Percentiles rank a stretch among this genome's conserved stretches.
These are phyloP conservation scores for Muscicapa comitata DNA, from an alignment of 2,797 vertebrate species.

Conservation along the genomic window DNA sequence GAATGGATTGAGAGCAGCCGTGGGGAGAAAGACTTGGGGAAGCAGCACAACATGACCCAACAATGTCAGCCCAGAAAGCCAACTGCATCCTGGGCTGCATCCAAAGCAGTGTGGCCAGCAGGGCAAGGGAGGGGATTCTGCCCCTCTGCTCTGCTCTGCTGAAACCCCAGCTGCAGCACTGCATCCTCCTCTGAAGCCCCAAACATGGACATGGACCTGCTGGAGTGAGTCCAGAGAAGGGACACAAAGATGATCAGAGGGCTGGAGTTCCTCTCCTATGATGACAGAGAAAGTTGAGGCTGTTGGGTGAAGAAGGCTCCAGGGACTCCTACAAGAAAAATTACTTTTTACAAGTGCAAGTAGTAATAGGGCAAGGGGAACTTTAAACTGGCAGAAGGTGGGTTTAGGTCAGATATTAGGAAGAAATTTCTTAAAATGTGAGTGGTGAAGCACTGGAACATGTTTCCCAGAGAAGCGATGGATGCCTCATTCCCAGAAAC, in stretches of 20 bases:
- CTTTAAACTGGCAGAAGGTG: neutral
- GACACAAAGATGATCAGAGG: neutral
- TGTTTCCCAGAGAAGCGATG: neutral
- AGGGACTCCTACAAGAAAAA: neutral
- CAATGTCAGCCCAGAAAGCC: neutral
- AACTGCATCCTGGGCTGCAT: neutral
- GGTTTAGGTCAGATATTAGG: neutral
- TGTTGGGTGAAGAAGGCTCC: neutral
- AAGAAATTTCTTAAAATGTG: neutral
- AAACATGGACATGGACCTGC: neutral
- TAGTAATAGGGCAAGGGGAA: accelerated
- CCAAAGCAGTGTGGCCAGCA: neutral
- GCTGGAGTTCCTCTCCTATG: neutral
- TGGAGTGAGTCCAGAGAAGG: neutral
- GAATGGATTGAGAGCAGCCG: neutral
- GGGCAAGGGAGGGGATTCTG: neutral
- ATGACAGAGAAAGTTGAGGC: neutral
- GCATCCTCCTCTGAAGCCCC: neutral
- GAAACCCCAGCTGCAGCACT: neutral
- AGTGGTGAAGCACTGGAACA: neutral
- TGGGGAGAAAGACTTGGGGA: neutral
- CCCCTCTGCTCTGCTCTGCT: neutral
- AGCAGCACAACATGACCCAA: neutral
- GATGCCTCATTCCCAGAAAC: neutral
- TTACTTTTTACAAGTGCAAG: neutral